These are phyloP conservation scores for Leucophenga varia DNA, from an alignment of 1,140 invertebrate genomes.

Conservation along the genomic window DNA sequence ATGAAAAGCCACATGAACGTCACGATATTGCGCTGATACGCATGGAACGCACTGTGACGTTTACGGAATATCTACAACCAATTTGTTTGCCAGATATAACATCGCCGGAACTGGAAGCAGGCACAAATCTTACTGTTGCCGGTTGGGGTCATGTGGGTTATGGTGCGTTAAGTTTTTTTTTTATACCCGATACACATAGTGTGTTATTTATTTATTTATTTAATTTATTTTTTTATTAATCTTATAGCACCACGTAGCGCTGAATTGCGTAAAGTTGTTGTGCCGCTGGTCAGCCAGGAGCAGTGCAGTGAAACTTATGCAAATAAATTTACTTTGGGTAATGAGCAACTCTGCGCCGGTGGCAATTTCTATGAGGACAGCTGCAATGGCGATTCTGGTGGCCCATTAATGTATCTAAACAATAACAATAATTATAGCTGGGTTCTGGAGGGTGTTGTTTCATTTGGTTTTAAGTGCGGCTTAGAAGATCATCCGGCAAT, in stretches of 20 bases:
- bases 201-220: too few relatives aligned
- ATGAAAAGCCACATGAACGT: constrained; percentile 30
- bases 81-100: constrained; percentile 58
- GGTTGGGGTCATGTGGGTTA: constrained; percentile 69
- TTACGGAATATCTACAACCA: constrained; percentile 58
- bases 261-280: neutral
- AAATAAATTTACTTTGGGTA: neutral
- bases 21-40: constrained; percentile 58
- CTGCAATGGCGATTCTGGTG: constrained; percentile 69
- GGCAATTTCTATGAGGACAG: constrained; percentile 60
- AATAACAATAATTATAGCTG: constrained; percentile 37
- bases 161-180: too few relatives aligned
- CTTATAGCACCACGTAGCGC: constrained; percentile 37
- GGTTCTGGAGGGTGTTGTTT: constrained; percentile 59
- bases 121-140: constrained; percentile 59
- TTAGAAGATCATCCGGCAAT: constrained; percentile 52
- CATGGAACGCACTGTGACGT: constrained; percentile 37
- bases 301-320: neutral
- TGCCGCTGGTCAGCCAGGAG: neutral
- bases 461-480: constrained; percentile 57
- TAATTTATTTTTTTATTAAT: too few relatives aligned
- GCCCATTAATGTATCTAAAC: constrained; percentile 57
- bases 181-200: constrained; percentile 50
- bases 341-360: constrained; percentile 61
- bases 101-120: neutral